A percentile compares a stretch with the other conserved stretches of the same genome.
Conservation (phyloP, 1,140 invertebrate genomes). For the Agraylea sexmaculata region DNA sequence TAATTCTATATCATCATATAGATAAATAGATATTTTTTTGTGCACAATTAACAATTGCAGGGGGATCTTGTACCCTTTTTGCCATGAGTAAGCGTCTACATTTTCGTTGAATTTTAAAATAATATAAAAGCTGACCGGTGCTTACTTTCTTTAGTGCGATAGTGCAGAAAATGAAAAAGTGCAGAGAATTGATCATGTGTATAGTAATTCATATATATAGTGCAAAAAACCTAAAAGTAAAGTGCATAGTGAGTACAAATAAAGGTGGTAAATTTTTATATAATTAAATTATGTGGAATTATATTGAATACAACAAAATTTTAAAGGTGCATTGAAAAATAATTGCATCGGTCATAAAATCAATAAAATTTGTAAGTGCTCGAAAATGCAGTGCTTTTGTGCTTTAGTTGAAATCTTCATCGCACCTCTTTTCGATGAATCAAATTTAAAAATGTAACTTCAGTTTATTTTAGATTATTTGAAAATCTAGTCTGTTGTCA, state of each 20-base stretch:
- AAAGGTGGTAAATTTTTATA: too few species aligned
- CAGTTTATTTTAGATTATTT: too few species aligned
- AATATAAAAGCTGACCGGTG: too few species aligned
- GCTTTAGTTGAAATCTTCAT: too few species aligned
- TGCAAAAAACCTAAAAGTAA: too few species aligned
- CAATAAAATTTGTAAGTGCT: constrained; percentile 6
- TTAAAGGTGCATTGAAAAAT: neutral
- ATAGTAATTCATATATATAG: too few species aligned
- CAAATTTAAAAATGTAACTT: neutral
- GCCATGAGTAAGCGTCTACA: constrained; percentile 22
- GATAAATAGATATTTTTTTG: constrained; percentile 18
- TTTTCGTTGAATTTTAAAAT: constrained; percentile 22
- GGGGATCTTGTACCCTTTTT: constrained; percentile 23
- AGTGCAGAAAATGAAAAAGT: too few species aligned
- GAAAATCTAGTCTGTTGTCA: too few species aligned
- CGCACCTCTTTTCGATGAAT: constrained; percentile 7
- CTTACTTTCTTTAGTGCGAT: too few species aligned
- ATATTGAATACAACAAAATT: constrained; percentile 11
- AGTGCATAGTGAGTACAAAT: too few species aligned
- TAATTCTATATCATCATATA: constrained; percentile 7
- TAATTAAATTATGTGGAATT: too few species aligned
- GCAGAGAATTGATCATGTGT: too few species aligned
- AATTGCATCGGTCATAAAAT: neutral
- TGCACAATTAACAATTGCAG: constrained; percentile 23
- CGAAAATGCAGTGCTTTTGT: constrained; percentile 23